Evolutionary conservation across 2,113 vertebrate species (phyloP).

Genomic region (Osmerus eperlanus): DNA sequence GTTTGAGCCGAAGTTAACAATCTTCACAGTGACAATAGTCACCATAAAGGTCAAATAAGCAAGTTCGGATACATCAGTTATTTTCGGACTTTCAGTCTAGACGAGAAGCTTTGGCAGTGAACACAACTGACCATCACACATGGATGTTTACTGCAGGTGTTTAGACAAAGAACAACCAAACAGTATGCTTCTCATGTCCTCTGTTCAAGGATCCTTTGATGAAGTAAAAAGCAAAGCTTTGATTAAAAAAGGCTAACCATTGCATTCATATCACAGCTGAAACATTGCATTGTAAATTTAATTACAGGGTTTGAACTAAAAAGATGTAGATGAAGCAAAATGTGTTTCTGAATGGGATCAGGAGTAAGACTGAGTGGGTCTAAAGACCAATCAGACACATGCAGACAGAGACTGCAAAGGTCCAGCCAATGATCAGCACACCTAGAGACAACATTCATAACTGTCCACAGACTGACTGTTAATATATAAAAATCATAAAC

Average conservation of each 20-base stretch:
- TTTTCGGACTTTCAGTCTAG: too few species aligned
- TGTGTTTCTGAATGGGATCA: not conserved
- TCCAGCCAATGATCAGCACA: not conserved
- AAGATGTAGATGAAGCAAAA: not conserved
- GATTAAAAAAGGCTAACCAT: not conserved
- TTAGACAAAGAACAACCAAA: not conserved
- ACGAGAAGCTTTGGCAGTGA: too few species aligned
- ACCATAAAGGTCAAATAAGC: too few species aligned
- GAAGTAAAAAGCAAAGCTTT: conserved; percentile 1
- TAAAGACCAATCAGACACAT: not conserved
- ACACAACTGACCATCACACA: too few species aligned
- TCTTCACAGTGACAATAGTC: too few species aligned
- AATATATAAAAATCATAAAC: not conserved
- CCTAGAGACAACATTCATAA: not conserved
- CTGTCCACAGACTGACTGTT: not conserved
- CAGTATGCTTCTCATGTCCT: not conserved
- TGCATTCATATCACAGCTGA: conserved; percentile 10
- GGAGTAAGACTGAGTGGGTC: not conserved
- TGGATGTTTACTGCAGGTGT: too few species aligned
- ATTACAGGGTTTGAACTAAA: not conserved
- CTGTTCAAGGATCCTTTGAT: conserved; percentile 5
- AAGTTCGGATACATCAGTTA: too few species aligned
- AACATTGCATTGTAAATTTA: not conserved
- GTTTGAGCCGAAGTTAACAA: too few species aligned
- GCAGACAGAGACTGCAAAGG: not conserved